Base-by-base conservation (phyloP, 2,888 invertebrate species). In the Lysandra bellargus region DNA sequence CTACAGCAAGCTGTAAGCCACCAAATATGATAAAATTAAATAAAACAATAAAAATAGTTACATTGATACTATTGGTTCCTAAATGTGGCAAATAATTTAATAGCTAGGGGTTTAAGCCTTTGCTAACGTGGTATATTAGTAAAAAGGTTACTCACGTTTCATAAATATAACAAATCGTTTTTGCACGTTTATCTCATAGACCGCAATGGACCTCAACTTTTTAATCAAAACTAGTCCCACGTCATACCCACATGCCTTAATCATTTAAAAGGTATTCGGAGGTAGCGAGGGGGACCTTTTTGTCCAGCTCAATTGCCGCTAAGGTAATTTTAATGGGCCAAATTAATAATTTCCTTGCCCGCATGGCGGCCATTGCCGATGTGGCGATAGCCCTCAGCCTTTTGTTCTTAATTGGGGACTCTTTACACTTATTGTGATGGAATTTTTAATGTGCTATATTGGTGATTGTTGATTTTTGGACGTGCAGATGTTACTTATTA, bases 311-410 rank as follows among this genome's bases (percentile, higher is more conserved):
- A 85, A 85, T 85, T 85, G 84, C 81, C 72, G 81, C 81, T 81
- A 84, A 87, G 87, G 87, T 87, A 85, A 86, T 84, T 85, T 85
- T 87, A 86, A 86, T 86, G 84, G 85, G 84, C 84, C 84, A 87
- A 87, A 87, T 86, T 87, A 87, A 85, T 85, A 87, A 85, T 86
- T 86, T 87, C 86, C 85, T 83, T 80, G 81, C 86, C 86, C 85
- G 85, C 86, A 86, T 86, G 83, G 80, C 81, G 81, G 81, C 81
- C 83, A 79, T 83, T 80, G 81, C 83, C 81, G 83, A 82, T 83
- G 84, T 79, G 76, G 80, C 79, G 79, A 79, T 79, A 79, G 37
- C 79, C 57, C 60, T 49, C 49, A 49, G 49, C 83, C 83, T 83
- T 82, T 85, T 84, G 84, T 84, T 84, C 80, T 83, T 80, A 84